Conservation (phyloP, 2,797 vertebrate species). For the Limnodromus scolopaceus region DNA sequence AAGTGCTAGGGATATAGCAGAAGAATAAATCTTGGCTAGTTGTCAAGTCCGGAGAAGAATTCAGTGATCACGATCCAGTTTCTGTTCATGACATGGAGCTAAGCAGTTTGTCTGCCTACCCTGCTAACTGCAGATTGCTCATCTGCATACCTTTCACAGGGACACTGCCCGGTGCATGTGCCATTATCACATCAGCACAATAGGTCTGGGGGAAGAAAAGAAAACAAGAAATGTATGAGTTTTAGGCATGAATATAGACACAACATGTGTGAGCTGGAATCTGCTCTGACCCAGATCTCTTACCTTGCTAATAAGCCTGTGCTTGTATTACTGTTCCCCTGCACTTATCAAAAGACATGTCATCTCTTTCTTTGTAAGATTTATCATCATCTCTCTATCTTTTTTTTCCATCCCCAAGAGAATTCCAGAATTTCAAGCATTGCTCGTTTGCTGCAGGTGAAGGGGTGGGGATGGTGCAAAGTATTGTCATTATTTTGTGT, state of each 20-base stretch:
- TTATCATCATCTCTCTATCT: background rate
- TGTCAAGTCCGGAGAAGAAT: background rate
- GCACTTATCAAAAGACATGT: background rate
- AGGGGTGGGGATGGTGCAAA: background rate
- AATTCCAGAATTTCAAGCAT: background rate
- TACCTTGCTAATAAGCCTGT: background rate
- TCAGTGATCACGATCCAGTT: background rate
- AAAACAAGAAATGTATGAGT: background rate
- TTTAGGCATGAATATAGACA: background rate
- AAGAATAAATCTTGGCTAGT: background rate
- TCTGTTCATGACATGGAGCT: background rate
- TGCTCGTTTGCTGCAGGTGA: background rate
- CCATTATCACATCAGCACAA: background rate
- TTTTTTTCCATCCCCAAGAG: background rate
- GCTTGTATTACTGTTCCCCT: background rate
- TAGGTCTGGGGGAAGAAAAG: background rate
- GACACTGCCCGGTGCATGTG: background rate
- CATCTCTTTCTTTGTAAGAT: background rate
- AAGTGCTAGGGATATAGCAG: background rate
- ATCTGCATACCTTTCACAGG: background rate
- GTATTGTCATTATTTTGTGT: accelerated
- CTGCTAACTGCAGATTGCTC: background rate
- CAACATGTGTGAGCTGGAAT: background rate
- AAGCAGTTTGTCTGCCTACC: background rate
- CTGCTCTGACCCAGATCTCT: background rate